Percentiles rank a stretch among this genome's conserved stretches.
Evolutionary conservation across 2,797 vertebrate genomes (phyloP).

Genomic region (Acrossocheilus fasciatus): DNA sequence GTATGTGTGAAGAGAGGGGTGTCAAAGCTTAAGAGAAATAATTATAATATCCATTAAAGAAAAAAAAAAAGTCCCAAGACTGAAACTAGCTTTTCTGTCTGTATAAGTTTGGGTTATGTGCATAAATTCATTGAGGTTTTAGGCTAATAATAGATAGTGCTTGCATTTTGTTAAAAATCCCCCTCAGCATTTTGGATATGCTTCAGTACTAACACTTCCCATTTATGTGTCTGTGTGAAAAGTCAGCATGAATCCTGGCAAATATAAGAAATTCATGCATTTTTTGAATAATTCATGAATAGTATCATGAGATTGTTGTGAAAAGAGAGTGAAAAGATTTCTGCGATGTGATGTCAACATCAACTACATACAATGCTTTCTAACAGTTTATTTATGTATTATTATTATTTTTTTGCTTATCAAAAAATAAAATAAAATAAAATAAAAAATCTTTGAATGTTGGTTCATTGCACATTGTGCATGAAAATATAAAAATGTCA

Average conservation of each 20-base stretch:
- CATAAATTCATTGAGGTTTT: background rate
- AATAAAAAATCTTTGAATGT: background rate
- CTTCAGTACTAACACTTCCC: conserved; percentile 9
- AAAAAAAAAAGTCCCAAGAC: conserved; percentile 40
- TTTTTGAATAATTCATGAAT: conserved; percentile 70
- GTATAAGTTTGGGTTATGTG: conserved; percentile 27
- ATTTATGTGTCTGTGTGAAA: conserved; percentile 18
- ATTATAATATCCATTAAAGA: conserved; percentile 19
- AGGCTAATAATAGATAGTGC: conserved; percentile 36
- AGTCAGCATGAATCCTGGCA: conserved; percentile 71
- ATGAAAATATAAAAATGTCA: background rate
- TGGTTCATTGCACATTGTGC: background rate
- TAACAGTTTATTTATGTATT: background rate
- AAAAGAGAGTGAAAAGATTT: conserved; percentile 35
- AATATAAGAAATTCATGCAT: conserved; percentile 72
- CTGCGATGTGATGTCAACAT: background rate
- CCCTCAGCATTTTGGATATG: conserved; percentile 35
- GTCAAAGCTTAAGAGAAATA: conserved; percentile 33
- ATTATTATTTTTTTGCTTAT: background rate
- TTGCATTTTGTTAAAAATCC: conserved; percentile 29
- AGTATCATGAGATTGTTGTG: conserved; percentile 52
- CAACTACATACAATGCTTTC: background rate
- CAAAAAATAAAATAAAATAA: background rate
- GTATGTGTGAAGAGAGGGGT: conserved; percentile 58
- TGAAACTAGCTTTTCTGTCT: conserved; percentile 35